A percentile compares a stretch with the other conserved stretches of the same genome.
These are phyloP conservation scores for Cerceris rybyensis DNA, from an alignment of 2,888 invertebrate species.

Conservation along the genomic window DNA sequence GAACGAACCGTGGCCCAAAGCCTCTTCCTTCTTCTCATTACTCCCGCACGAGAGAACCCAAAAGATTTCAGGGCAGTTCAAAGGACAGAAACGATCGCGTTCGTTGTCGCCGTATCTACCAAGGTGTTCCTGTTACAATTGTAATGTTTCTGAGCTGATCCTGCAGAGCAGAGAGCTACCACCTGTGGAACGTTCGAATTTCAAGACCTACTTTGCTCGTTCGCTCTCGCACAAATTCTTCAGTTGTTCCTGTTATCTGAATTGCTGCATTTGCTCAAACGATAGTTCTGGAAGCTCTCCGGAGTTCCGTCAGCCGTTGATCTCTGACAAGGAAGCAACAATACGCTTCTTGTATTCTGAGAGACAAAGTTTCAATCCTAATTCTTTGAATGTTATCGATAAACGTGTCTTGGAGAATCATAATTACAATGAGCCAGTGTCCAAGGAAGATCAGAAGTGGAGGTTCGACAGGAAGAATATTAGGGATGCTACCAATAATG, in stretches of 20 bases:
- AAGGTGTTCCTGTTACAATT: slow-evolving; percentile 75
- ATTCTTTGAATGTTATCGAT: background rate
- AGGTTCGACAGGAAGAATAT: slow-evolving; percentile 9
- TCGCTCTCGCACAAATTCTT: slow-evolving; percentile 76
- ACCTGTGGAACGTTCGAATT: slow-evolving; percentile 73
- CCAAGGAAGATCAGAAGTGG: slow-evolving; percentile 25
- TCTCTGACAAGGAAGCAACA: background rate
- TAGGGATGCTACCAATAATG: background rate
- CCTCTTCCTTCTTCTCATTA: slow-evolving; percentile 22
- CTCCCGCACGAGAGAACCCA: slow-evolving; percentile 23
- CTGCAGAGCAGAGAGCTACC: slow-evolving; percentile 72
- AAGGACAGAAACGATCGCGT: slow-evolving; percentile 24
- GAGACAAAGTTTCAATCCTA: background rate
- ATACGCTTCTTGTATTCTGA: background rate
- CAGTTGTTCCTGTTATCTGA: slow-evolving; percentile 73
- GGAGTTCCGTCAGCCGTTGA: background rate
- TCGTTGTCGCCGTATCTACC: slow-evolving; percentile 33
- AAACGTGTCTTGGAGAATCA: background rate
- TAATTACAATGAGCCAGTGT: background rate
- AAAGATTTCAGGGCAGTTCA: background rate
- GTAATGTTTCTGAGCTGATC: slow-evolving; percentile 77
- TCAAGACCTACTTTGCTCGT: slow-evolving; percentile 72
- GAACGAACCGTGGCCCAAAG: slow-evolving; percentile 16
- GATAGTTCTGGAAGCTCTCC: slow-evolving; percentile 9
- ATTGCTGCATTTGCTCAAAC: slow-evolving; percentile 12